These are phyloP conservation scores for Ectemnius cavifrons DNA, from an alignment of 2,888 invertebrate species.

Conservation along the genomic window DNA sequence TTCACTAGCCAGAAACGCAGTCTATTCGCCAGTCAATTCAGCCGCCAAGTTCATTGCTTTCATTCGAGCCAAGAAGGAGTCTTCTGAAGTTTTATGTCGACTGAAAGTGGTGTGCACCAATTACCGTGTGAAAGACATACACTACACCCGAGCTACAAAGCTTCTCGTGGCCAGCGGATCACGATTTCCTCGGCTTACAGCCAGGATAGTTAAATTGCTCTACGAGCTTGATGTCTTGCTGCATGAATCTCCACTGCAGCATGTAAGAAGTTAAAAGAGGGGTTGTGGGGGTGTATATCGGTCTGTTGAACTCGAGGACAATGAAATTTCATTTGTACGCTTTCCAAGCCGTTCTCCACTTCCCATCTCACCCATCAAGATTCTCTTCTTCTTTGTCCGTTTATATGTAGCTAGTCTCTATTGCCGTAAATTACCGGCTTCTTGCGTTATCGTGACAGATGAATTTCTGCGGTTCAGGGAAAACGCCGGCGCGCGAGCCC, in stretches of 20 bases:
- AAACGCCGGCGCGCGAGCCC: constrained; percentile 25
- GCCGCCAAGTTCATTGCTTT: too few relatives aligned
- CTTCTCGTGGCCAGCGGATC: too few relatives aligned
- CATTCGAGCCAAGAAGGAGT: too few relatives aligned
- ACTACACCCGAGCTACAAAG: too few relatives aligned
- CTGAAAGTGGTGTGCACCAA: too few relatives aligned
- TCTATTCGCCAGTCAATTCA: too few relatives aligned
- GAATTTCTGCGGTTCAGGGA: constrained; percentile 29
- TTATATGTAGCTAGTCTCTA: background rate
- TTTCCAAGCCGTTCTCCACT: background rate
- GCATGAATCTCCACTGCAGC: constrained; percentile 6
- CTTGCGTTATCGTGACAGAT: constrained; percentile 28
- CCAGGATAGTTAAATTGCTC: background rate
- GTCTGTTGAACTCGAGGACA: background rate
- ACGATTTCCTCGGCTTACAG: too few relatives aligned
- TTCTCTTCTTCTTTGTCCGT: background rate
- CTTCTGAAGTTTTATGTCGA: too few relatives aligned
- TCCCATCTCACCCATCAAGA: background rate
- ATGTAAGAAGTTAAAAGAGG: background rate
- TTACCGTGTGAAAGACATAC: too few relatives aligned
- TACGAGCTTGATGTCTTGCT: background rate
- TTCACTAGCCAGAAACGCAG: too few relatives aligned
- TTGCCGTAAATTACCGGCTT: constrained; percentile 18
- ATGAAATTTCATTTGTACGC: constrained; percentile 29
- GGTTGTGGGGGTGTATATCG: background rate